Evolutionary conservation across 1,140 invertebrate genomes (phyloP), one percentile per base, ranked within the genome.

Genomic region (Lerema accius): DNA sequence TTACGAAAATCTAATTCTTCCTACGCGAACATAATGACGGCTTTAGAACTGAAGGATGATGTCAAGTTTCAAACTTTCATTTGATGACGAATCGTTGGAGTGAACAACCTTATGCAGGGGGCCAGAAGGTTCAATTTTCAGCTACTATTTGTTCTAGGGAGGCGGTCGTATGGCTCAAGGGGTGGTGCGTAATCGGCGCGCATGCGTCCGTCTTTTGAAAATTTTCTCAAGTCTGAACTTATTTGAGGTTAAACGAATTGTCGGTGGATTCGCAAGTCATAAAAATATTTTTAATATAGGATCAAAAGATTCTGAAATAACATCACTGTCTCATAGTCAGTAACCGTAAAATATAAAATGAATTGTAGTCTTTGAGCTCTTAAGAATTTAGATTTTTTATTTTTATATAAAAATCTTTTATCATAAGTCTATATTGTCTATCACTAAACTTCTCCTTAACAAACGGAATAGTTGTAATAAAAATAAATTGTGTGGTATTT

Each of bases 161-260:
- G 87, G 87, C 87, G 87, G 86, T 89, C 86, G 83, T 90, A 87
- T 82, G 82, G 78, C 69, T 82, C 69, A 65, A 86, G 87, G 87
- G 87, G 87, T 90, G 87, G 87, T 78, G 87, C 87, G 84, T 85
- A 84, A 73, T 73, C 70, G 59, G 63, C 79, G 85, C 87, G 87
- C 87, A 90, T 90, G 87, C 87, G 87, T 90, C 75, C 73, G 65
- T 76, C 73, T 71, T 73, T 71, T 82, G 64, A 79, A 82, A 78
- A 73, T 81, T 84, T 81, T 75, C 67, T 71, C 67, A 80, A 88
- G 69, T 84, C 63, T 68, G 58, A 81, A 80, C 64, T 83, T 75
- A 59, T 65, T 39, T 58, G 65, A 65, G 58, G 58, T 46, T 65
- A 35, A 68, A 71, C 67, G 56, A 66, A 78, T 75, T 75, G 71